Evolutionary conservation across 2,797 vertebrate species (phyloP).

Genomic region (Enteromius viviparus): DNA sequence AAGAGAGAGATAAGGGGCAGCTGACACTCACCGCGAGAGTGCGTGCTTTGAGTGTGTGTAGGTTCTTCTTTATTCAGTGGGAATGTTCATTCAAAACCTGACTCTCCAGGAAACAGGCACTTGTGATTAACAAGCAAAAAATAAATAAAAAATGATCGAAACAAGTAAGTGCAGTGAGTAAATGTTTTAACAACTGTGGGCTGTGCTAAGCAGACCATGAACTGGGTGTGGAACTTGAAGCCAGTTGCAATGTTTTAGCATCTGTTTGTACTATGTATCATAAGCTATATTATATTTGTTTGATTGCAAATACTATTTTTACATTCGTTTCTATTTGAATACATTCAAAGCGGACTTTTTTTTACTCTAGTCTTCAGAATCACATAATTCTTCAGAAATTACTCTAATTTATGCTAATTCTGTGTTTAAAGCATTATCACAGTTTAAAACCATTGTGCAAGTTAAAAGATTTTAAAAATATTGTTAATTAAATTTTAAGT

Average conservation of each 20-base stretch:
- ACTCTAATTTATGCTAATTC: neutral
- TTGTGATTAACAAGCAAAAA: neutral
- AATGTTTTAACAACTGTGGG: neutral
- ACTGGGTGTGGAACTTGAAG: neutral
- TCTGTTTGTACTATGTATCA: neutral
- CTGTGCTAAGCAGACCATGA: neutral
- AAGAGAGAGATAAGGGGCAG: conserved; percentile 64
- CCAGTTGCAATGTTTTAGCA: neutral
- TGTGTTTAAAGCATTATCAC: neutral
- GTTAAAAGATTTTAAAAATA: neutral
- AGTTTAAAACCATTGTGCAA: neutral
- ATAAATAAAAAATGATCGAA: neutral
- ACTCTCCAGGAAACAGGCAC: neutral
- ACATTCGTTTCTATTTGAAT: neutral
- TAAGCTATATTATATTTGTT: neutral
- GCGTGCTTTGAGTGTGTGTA: conserved; percentile 55
- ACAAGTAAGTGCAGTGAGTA: neutral
- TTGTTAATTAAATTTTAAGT: neutral
- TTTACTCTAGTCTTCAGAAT: neutral
- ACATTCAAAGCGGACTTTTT: neutral
- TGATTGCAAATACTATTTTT: neutral
- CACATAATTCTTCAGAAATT: neutral
- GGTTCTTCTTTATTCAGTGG: conserved; percentile 16
- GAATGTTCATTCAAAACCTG: neutral
- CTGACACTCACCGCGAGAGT: conserved; percentile 53